Base-by-base conservation (phyloP, 2,797 vertebrate species). In the Xyrichtys novacula region DNA sequence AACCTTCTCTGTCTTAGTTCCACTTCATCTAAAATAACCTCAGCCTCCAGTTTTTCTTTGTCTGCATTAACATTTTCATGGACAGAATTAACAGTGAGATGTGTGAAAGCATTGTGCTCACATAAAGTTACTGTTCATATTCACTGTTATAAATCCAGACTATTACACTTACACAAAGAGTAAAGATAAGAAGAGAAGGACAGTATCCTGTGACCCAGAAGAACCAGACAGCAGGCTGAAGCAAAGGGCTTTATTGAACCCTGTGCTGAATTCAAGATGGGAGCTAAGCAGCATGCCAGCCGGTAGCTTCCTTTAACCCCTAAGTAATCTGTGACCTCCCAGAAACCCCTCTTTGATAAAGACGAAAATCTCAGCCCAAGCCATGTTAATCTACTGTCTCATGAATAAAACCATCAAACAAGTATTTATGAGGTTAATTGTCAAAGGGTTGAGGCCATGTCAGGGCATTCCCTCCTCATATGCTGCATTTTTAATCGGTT, bases 241-340 rank as follows among this genome's bases (percentile, higher is more conserved):
- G 40, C n/a, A 64, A 39, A 54, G 36, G 22, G 16, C 52, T 75
- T 65, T 59, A 25, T 10, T 56, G 19, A 66, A 58, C 40, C 36
- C 7, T 1, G 11, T 36, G n/a, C 52, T 61, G 44, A 59, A 54
- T 64, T 15, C 10, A 62, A 17, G 25, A 71, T 23, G 9, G 17
- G 40, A 49, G 60, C 32, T 38, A 22, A 63, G 43, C 26, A 47
- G 17, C 36, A 46, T 25, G 25, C 43, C 55, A 56, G 25, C 65
- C 60, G 60, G 55, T 40, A 49, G 49, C 39, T 68, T 57, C 57
- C 54, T 83, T 69, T 40, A 73, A 62, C 39, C 29, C 54, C 58
- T 55, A 66, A 71, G 47, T 65, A 57, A 64, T 63, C 65, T 19
- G 9, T 67, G 77, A 68, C 59, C 66, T 43, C 43, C 36, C 61